Conservation (phyloP, 1,140 invertebrate genomes). For the Anoplophora glabripennis region DNA sequence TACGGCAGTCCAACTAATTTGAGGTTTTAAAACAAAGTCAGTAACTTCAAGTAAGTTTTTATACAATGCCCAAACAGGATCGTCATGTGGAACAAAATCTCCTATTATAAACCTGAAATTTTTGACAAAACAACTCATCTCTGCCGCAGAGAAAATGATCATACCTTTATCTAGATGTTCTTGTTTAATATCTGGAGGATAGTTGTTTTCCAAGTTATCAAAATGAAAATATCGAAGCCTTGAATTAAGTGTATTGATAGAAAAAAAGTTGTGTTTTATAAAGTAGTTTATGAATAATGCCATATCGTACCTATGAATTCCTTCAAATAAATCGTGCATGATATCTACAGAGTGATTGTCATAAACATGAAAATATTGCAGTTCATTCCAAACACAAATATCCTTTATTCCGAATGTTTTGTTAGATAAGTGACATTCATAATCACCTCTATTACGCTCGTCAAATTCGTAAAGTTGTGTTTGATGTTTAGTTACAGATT, state of each 20-base stretch:
- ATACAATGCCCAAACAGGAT: no score
- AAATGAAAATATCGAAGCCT: constrained; percentile 5
- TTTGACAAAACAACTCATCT: neutral
- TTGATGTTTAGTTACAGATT: constrained; percentile 4
- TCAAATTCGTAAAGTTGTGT: constrained; percentile 4
- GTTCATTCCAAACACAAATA: constrained; percentile 7
- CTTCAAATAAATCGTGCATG: constrained; percentile 11
- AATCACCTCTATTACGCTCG: neutral
- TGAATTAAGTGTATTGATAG: constrained; percentile 2
- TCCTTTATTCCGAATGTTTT: neutral
- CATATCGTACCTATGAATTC: constrained; percentile 5
- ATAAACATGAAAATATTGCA: constrained; percentile 5
- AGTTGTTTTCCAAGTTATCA: neutral
- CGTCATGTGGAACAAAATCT: neutral
- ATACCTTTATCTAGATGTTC: no score
- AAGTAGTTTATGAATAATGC: constrained; percentile 3
- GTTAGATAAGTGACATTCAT: neutral
- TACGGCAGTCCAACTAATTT: no score
- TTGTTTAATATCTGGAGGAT: constrained; percentile 5
- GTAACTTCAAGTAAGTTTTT: no score
- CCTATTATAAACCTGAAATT: constrained; percentile 3
- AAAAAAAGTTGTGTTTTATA: constrained; percentile 3
- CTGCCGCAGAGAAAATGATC: neutral
- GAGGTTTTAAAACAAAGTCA: no score
- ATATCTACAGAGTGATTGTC: constrained; percentile 9